These are phyloP conservation scores for Leptopilina syphax DNA, from an alignment of 2,888 invertebrate genomes.

Conservation along the genomic window DNA sequence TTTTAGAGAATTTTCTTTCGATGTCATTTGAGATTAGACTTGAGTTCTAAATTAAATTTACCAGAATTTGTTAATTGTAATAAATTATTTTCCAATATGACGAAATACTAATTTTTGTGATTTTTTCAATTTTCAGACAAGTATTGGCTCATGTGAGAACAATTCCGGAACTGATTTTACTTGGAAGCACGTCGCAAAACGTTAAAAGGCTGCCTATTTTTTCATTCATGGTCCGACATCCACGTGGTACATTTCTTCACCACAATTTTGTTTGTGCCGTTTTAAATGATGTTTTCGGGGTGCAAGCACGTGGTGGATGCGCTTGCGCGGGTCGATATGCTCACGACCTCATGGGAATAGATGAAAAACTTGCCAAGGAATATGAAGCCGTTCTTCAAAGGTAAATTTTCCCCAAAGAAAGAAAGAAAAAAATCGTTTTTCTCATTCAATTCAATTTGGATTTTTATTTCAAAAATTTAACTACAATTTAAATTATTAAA, in stretches of 20 bases:
- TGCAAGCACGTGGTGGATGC: slow-evolving; percentile 89
- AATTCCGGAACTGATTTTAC: slow-evolving; percentile 87
- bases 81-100: no score
- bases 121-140: slow-evolving; percentile 80
- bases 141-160: slow-evolving; percentile 87
- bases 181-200: slow-evolving; percentile 84
- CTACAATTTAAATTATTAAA: no score
- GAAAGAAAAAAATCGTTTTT: no score
- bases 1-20: no score
- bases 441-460: no score
- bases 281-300: slow-evolving; percentile 94
- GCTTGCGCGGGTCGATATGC: slow-evolving; percentile 92
- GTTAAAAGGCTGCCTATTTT: slow-evolving; percentile 88
- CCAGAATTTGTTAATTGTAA: no score
- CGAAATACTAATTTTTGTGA: slow-evolving; percentile 45
- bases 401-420: slow-evolving; percentile 67
- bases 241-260: slow-evolving; percentile 89
- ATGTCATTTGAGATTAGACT: no score
- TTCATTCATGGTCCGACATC: slow-evolving; percentile 91
- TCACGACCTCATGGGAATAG: slow-evolving; percentile 90
- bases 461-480: no score
- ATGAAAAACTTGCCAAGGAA: slow-evolving; percentile 85
- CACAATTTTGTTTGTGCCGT: slow-evolving; percentile 92
- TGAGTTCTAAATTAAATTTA: no score
- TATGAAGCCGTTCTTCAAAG: slow-evolving; percentile 85